Evolutionary conservation across 2,113 vertebrate species (phyloP), one percentile per base, ranked within the genome.

Genomic region (Brachirus orientalis): DNA sequence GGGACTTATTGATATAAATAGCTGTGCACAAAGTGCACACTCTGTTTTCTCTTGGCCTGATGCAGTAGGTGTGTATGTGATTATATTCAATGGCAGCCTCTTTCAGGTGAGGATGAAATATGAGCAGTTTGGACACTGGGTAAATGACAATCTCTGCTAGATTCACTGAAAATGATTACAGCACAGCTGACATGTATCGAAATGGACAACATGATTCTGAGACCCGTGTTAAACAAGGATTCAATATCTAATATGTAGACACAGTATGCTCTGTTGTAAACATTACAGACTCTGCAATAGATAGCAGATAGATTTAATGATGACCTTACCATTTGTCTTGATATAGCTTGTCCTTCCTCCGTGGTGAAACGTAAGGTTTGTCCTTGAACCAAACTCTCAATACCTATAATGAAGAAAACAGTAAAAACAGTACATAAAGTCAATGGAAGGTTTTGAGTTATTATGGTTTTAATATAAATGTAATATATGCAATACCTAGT

Each of bases 1-100:
- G 91, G 92, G 92, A 91, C 92, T 94, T 94, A 94, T 94, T 94
- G 92, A 93, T 93, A 93, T 93, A 94, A 93, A 94, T 94, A 93
- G 93, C 91, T 90, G 91, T 87, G 88, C 90, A 92, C 93, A 94
- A 93, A 93, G 91, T 94, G 91, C 91, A 93, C 91, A 93, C 90
- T 92, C 88, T 91, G 90, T 91, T 94, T 91, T 93, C 91, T 88
- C 79, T 87, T 88, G 90, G 88, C 88, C 90, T 90, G 90, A 90
- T 88, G 88, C 86, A 81, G 89, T 88, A 85, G 83, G 89, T 89
- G 79, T 87, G 87, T 87, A 53, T 86, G 86, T 85, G 92, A 90
- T 91, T 91, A 92, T 90, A 92, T 74, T 88, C 92, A 84, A 86
- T 84, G 89, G 85, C 86, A 81, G 79, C 75, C 82, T 89, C 89